Evolutionary conservation across 53 echinoderm and acorn worm genomes (phyloP), one percentile per base, ranked within the genome.

Genomic region (Echinarachnius parma): DNA sequence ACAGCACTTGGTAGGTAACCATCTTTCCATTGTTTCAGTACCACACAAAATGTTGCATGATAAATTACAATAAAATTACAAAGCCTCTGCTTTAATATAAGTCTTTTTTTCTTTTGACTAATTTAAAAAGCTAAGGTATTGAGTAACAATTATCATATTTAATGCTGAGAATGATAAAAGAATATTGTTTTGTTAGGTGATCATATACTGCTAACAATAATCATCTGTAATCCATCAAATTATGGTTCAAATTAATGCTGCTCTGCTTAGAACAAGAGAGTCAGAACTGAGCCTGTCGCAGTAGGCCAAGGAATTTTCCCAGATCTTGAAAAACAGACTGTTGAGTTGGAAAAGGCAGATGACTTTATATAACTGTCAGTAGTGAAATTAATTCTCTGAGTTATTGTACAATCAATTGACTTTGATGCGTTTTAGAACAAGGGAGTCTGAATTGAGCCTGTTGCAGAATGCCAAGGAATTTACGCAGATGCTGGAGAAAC

Each of bases 281-380:
- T 92, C 91, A 1, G 98, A 98, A 61, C 70, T 87, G 3, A 64
- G 81, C 18, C 88, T 70, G 29, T 81, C 91, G 14, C 90, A 94
- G 69, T 47, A 64, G 46, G 98, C 98, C 72, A 98, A 98, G 59
- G 85, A 91, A 55, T 62, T 61, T 34, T 88, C 98, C 59, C 77
- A 70, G 14, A 54, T 62, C 48, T 98, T 50, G 98, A 98, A 72
- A 84, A 87, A 58, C 91, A 92, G 56, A 76, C 74, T 7, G 30
- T 52, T 24, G 91, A 98, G 59, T 68, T 98, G 9, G 95, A 95
- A 50, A 90, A 94, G 61, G 95, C 90, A 7, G 95, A 95, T 53
- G 87, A 90, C 64, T 95, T 28, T 15, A 4, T 56, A 29, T 28
- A 56, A 20, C 11, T 7, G 8, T 4, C 23, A 56, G 3, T 29